Percentiles rank a stretch among this genome's conserved stretches.
Conservation (phyloP, 2,797 vertebrate species). For the Acanthurus leucopareius region DNA sequence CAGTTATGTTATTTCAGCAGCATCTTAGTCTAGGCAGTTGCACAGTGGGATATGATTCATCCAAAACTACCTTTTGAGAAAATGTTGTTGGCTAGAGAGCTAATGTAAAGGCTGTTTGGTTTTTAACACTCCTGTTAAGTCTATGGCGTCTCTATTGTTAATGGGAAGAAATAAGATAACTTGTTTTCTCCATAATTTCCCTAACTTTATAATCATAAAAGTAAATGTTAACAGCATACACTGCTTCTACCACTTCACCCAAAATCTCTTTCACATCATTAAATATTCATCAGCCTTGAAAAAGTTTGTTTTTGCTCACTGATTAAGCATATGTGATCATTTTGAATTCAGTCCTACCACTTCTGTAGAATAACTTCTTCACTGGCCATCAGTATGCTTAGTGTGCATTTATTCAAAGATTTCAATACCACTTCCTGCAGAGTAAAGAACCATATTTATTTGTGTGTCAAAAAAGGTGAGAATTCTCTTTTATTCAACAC, state of each 20-base stretch:
- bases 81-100: neutral
- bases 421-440: neutral
- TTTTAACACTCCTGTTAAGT: neutral
- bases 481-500: no score
- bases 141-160: neutral
- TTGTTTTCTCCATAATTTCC: neutral
- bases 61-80: neutral
- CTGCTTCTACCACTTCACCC: neutral
- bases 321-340: no score
- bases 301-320: neutral
- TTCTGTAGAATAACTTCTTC: neutral
- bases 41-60: neutral
- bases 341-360: neutral
- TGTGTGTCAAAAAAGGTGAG: no score
- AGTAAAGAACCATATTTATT: neutral
- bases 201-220: neutral
- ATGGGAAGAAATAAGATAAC: neutral
- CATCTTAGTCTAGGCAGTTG: conserved; percentile 3
- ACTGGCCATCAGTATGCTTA: neutral
- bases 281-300: neutral
- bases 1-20: neutral
- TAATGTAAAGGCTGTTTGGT: neutral
- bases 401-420: neutral
- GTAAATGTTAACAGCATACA: neutral
- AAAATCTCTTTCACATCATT: neutral